Percentiles rank a stretch among this genome's conserved stretches.
These are phyloP conservation scores for Calosoma granatense DNA, from an alignment of 1,140 invertebrate genomes.

Conservation along the genomic window DNA sequence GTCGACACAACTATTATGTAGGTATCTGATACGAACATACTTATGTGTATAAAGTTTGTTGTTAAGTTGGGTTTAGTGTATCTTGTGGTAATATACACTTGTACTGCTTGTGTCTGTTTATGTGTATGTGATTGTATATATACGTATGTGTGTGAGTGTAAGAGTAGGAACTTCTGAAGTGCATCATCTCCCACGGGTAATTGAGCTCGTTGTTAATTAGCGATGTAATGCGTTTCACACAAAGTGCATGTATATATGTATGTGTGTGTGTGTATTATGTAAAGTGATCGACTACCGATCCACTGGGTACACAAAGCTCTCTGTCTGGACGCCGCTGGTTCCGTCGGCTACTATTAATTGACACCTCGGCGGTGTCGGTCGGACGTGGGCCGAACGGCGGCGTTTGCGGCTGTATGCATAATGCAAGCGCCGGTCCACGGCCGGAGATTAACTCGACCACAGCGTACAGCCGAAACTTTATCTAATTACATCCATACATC, in stretches of 20 bases:
- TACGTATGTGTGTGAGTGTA: too few species aligned
- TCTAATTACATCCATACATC: conserved; percentile 29
- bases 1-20: too few species aligned
- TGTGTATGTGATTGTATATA: too few species aligned
- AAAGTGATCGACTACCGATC: background rate
- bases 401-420: background rate
- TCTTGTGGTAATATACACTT: too few species aligned
- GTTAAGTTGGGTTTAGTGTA: too few species aligned
- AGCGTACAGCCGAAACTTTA: conserved; percentile 27
- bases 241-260: background rate
- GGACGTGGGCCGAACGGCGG: too few species aligned
- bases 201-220: background rate
- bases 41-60: too few species aligned
- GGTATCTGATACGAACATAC: too few species aligned
- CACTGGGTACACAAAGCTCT: background rate
- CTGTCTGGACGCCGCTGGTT: too few species aligned
- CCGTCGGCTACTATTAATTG: background rate
- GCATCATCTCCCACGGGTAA: background rate
- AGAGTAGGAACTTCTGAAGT: background rate
- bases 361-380: background rate
- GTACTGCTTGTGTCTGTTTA: too few species aligned
- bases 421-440: background rate
- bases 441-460: conserved; percentile 26
- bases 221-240: background rate
- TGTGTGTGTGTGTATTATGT: background rate